These are phyloP conservation scores for Nomada hirtipes DNA, from an alignment of 2,888 invertebrate genomes.

Conservation along the genomic window DNA sequence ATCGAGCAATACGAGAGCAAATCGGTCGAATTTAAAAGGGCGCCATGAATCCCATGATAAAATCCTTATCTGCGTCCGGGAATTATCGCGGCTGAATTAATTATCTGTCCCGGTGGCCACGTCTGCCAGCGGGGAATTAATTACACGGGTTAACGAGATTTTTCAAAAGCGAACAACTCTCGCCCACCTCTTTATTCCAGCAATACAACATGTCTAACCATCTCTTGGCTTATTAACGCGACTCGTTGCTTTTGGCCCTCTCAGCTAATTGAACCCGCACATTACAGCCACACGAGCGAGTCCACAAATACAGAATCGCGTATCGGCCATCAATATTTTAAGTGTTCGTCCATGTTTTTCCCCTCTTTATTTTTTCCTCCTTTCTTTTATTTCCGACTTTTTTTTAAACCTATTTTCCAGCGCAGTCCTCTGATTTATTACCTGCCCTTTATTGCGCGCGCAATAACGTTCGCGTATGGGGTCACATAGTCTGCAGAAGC, in stretches of 20 bases:
- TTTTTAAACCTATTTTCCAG: neutral
- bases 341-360: neutral
- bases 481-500: neutral
- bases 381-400: neutral
- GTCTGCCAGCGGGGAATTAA: conserved; percentile 59
- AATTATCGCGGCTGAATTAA: conserved; percentile 63
- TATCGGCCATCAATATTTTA: conserved; percentile 43
- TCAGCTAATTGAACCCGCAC: conserved; percentile 63
- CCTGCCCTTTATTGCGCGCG: conserved; percentile 27
- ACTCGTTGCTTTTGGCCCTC: conserved; percentile 42
- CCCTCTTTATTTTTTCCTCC: no score
- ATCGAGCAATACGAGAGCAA: conserved; percentile 45
- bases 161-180: conserved; percentile 50
- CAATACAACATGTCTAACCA: conserved; percentile 60
- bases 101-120: conserved; percentile 55
- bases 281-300: conserved; percentile 44
- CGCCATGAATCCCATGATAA: conserved; percentile 51
- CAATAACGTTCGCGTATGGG: neutral
- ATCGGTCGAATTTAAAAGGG: conserved; percentile 53
- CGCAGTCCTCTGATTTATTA: conserved; percentile 5
- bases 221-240: conserved; percentile 65
- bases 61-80: conserved; percentile 52
- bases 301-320: conserved; percentile 59
- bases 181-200: neutral
- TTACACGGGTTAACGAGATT: conserved; percentile 66